Conservation (phyloP, 64 coral and sea anemone genomes). For the Porites australiensis region DNA sequence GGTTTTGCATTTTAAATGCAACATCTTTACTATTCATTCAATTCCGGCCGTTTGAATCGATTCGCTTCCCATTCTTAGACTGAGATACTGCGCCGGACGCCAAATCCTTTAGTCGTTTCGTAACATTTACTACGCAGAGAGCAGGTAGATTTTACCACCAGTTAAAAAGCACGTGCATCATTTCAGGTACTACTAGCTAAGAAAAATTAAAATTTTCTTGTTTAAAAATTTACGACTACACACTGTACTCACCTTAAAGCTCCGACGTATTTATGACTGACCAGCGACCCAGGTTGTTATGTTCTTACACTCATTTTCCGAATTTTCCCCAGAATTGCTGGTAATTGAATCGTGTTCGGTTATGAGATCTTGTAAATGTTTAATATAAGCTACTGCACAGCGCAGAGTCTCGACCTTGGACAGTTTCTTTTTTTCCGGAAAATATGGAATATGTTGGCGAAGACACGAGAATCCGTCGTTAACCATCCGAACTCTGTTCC, state of each 20-base stretch:
- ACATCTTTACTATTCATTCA: no score
- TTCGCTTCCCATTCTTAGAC: no score
- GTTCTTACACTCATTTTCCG: constrained; percentile 50
- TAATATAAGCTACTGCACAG: constrained; percentile 95
- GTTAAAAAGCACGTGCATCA: constrained; percentile 37
- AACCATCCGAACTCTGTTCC: constrained; percentile 94
- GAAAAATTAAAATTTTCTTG: neutral
- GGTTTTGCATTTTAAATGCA: no score
- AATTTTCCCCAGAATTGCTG: neutral
- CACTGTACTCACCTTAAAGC: neutral
- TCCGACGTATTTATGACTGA: neutral
- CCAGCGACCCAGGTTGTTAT: constrained; percentile 25
- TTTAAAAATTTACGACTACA: neutral
- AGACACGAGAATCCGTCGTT: constrained; percentile 95
- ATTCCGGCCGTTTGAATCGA: no score
- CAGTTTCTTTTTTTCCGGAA: constrained; percentile 94
- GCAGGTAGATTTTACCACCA: constrained; percentile 33
- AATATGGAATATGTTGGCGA: constrained; percentile 97
- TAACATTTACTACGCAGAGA: neutral
- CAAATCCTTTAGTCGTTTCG: no score
- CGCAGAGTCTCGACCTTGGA: constrained; percentile 98
- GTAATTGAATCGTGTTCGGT: constrained; percentile 84
- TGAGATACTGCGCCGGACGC: no score
- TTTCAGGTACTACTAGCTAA: constrained; percentile 1
- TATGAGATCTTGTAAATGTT: constrained; percentile 94